A percentile compares a stretch with the other conserved stretches of the same genome.
These are phyloP conservation scores for Paramisgurnus dabryanus DNA, from an alignment of 2,113 vertebrate species.

Conservation along the genomic window DNA sequence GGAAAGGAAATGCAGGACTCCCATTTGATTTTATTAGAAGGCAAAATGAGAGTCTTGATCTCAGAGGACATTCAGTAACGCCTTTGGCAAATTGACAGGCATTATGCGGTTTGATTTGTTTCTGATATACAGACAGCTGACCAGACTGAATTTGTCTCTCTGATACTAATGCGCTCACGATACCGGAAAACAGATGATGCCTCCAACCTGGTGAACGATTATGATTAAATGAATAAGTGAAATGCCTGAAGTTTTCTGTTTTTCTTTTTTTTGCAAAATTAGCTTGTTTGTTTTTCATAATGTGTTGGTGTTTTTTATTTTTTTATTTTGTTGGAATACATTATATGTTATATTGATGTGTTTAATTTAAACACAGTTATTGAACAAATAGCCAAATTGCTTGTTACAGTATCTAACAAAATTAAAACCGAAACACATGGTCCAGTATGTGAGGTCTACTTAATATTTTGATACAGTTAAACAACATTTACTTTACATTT, in stretches of 20 bases:
- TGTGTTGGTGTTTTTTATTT: background rate
- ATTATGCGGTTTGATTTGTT: conserved; percentile 75
- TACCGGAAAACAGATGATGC: conserved; percentile 54
- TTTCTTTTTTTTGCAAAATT: background rate
- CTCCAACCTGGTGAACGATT: conserved; percentile 39
- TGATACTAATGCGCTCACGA: conserved; percentile 62
- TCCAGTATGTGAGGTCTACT: too few relatives aligned
- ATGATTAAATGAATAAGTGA: conserved; percentile 34
- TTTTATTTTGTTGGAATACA: background rate
- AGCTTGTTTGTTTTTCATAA: background rate
- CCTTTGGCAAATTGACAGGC: conserved; percentile 87
- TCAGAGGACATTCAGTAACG: conserved; percentile 85
- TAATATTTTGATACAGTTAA: too few relatives aligned
- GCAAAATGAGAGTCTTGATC: conserved; percentile 91
- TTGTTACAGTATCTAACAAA: background rate
- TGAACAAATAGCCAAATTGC: background rate
- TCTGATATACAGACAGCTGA: conserved; percentile 68
- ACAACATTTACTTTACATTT: too few relatives aligned
- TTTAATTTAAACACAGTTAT: background rate
- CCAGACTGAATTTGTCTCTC: conserved; percentile 61
- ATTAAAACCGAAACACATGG: background rate
- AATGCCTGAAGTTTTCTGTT: conserved; percentile 13
- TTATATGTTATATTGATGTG: background rate
- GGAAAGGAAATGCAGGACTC: conserved; percentile 74
- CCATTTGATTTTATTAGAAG: conserved; percentile 88